phyloP scores from a whole-genome alignment of 2,797 vertebrate species.

The Gallinago nigripennis region DNA sequence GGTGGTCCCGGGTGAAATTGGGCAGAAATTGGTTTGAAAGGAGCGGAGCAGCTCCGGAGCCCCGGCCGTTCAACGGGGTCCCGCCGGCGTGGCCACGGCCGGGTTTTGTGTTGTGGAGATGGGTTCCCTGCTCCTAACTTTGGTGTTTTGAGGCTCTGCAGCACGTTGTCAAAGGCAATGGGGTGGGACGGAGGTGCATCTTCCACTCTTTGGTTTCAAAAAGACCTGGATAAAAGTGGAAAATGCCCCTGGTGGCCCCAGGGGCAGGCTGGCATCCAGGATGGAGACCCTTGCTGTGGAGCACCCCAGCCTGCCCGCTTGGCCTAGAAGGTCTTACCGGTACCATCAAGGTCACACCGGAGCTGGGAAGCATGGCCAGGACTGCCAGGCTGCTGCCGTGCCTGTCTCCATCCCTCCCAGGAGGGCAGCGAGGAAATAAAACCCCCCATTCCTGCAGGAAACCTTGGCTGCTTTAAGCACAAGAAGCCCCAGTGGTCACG shows the following conservation, averaged over 20 bases:
- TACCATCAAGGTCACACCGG: rapidly evolving
- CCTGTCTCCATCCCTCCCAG: not conserved
- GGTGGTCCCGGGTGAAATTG: no score
- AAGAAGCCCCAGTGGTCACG: rapidly evolving
- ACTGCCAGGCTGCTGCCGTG: not conserved
- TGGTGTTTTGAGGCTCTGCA: not conserved
- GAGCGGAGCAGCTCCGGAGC: not conserved
- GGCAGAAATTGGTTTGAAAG: no score
- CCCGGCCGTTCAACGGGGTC: not conserved
- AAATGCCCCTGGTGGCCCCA: not conserved
- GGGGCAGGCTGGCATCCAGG: not conserved
- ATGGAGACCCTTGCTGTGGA: not conserved
- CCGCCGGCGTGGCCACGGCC: rapidly evolving
- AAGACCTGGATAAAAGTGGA: not conserved
- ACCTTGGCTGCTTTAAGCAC: not conserved
- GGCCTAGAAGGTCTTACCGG: not conserved
- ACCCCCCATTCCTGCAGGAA: rapidly evolving
- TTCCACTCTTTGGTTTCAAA: not conserved
- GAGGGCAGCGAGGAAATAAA: not conserved
- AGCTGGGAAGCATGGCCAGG: not conserved
- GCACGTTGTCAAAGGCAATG: not conserved
- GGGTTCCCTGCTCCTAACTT: not conserved
- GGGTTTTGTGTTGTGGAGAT: not conserved
- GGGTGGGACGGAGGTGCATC: not conserved
- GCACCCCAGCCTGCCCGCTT: not conserved